These are phyloP conservation scores for Sepiola atlantica DNA, from an alignment of 2,888 invertebrate species.

Conservation along the genomic window DNA sequence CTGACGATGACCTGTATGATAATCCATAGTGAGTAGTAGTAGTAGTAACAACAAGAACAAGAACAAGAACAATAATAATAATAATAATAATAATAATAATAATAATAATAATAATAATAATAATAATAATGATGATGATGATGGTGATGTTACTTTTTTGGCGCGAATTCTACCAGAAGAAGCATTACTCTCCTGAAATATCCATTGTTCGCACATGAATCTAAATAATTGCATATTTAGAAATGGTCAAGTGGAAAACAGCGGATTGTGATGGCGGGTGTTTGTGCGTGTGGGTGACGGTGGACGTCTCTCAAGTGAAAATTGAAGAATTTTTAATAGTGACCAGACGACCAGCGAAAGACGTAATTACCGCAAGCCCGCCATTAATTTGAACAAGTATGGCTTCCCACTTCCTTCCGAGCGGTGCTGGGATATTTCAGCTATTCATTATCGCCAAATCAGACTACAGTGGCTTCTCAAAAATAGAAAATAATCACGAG, in stretches of 20 bases:
- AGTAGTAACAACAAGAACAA: too few species aligned
- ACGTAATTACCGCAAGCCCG: slow-evolving; percentile 9
- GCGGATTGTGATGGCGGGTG: not conserved
- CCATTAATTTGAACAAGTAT: not conserved
- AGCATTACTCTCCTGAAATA: not conserved
- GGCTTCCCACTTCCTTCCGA: slow-evolving; percentile 18
- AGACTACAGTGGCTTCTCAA: not conserved
- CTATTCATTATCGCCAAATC: not conserved
- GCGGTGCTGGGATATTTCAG: not conserved
- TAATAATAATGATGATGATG: not conserved
- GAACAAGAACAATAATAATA: too few species aligned
- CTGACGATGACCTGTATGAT: too few species aligned
- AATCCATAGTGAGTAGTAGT: too few species aligned
- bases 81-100: too few species aligned
- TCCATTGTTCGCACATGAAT: not conserved
- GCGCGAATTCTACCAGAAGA: not conserved
- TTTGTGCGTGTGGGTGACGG: not conserved
- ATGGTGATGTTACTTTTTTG: not conserved
- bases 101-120: too few species aligned
- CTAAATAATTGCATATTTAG: slow-evolving; percentile 32
- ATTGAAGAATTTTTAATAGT: not conserved
- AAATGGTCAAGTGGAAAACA: not conserved
- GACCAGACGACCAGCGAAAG: slow-evolving; percentile 23
- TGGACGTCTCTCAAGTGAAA: not conserved
- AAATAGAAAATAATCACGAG: slow-evolving; percentile 5